Base-by-base conservation (phyloP, 1,140 invertebrate species). In the Hyles euphorbiae region DNA sequence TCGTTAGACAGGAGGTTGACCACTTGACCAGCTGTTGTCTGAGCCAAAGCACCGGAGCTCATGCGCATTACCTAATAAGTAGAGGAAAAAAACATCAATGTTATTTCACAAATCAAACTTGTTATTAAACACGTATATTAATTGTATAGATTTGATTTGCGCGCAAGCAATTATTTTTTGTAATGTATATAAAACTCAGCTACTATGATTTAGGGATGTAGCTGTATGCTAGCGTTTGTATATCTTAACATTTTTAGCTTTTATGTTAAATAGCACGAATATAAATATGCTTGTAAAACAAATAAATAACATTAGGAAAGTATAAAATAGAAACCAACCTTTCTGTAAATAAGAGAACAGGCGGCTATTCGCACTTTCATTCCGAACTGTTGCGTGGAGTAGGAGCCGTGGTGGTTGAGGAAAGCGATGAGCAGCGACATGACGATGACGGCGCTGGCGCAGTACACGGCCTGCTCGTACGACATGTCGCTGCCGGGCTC, bases 1-100 rank as follows among this genome's bases (percentile, higher is more conserved):
- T 97, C 96, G 72, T 97, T 97, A 2, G 96, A 96, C 55, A 97
- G 88, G 3, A 97, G 85, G 85, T 97, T 97, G 3, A 97, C 94
- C 49, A 97, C 92, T 85, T 96, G 95, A 0, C 96, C 96, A 0
- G 93, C 93, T 1, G 95, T 94, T 1, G 95, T 95, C 78, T 94
- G 89, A 0, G 92, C 92, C 11, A 96, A 77, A 0, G 95, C 92
- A 5, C 90, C 91, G 57, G 92, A 92, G 61, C 91, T 94, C 58
- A 96, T 85, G 3, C 91, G 90, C 68, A 95, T 85, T 46, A 88
- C 83, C 89, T 90, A 57, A 61, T 5, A 40, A 40, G 36, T 5
- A 40, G 8, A 40, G 8, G 36, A 52, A 12, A 50, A 52, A 33
- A 51, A 43, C 34, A 22, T 22, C 11, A 32, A 50, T 22, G 8